Base-by-base conservation (phyloP, 2,888 invertebrate species). In the Hemithea aestivaria region DNA sequence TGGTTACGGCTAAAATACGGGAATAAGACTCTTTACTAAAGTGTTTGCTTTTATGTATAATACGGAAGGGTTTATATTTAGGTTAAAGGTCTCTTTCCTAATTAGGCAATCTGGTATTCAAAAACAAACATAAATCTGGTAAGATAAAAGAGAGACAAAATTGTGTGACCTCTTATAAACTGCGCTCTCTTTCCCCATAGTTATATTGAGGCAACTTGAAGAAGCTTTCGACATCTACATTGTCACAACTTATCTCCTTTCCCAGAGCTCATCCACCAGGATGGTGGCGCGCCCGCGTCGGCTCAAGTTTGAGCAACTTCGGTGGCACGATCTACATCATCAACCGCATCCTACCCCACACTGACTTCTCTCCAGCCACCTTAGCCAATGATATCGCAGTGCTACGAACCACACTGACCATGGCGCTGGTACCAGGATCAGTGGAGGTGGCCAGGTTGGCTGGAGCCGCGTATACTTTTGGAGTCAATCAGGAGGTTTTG, bases 231-330 rank as follows among this genome's bases (percentile, higher is more conserved):
- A n/a, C n/a, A n/a, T n/a, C n/a, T n/a, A n/a, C n/a, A n/a, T n/a
- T n/a, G n/a, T n/a, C n/a, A n/a, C n/a, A n/a, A 16, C 5, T 16
- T 16, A 16, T 4, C 16, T 16, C 16, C 22, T 10, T 3, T 51
- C 56, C 5, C 62, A 78, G 78, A 2, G 28, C 40, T 1, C 45
- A 80, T 23, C 55, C 63, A 6, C 46, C 44, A 0, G 10, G 32
- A 7, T 62, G 63, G 59, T 84, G 82, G 82, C 72, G 80, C 1
- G 72, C 66, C 0, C 61, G 82, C 26, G 67, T 77, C 0, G 81
- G 79, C 0, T 73, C 83, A 1, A 47, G 63, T 0, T 51, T 45
- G 39, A 62, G 66, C 16, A 65, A 62, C 30, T 40, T 62, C 0
- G 68, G 67, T 0, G 81, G 83, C 2, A 48, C 53, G 2, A 51